Conservation (phyloP, 2,113 vertebrate genomes). For the Caretta caretta region DNA sequence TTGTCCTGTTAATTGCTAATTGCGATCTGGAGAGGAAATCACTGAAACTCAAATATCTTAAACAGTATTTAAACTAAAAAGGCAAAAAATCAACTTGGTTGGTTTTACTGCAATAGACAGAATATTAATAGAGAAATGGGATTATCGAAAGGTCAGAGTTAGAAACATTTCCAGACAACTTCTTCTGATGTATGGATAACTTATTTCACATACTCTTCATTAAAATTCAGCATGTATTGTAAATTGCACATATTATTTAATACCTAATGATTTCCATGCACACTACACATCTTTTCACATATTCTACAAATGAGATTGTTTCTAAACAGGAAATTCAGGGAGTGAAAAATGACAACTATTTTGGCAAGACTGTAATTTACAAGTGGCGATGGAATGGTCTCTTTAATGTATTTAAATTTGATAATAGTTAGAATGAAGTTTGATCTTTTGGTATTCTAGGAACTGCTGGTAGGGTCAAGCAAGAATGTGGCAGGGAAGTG, state of each 20-base stretch:
- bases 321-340: neutral
- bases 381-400: neutral
- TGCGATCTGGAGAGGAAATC: conserved; percentile 35
- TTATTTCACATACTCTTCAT: neutral
- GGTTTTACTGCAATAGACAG: conserved; percentile 40
- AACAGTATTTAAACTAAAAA: conserved; percentile 44
- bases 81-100: conserved; percentile 60
- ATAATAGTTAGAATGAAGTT: neutral
- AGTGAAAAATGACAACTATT: neutral
- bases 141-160: conserved; percentile 20
- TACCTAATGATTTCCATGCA: neutral
- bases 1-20: conserved; percentile 28
- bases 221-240: neutral
- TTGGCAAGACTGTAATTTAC: neutral
- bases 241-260: neutral
- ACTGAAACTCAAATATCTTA: neutral
- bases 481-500: neutral
- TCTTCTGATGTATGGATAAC: neutral
- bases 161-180: neutral
- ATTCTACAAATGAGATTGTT: neutral
- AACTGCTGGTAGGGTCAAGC: neutral
- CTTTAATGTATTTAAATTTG: neutral
- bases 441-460: neutral
- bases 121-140: conserved; percentile 18
- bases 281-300: neutral